Conservation (phyloP, 2,113 vertebrate genomes). For the Heterotis niloticus region DNA sequence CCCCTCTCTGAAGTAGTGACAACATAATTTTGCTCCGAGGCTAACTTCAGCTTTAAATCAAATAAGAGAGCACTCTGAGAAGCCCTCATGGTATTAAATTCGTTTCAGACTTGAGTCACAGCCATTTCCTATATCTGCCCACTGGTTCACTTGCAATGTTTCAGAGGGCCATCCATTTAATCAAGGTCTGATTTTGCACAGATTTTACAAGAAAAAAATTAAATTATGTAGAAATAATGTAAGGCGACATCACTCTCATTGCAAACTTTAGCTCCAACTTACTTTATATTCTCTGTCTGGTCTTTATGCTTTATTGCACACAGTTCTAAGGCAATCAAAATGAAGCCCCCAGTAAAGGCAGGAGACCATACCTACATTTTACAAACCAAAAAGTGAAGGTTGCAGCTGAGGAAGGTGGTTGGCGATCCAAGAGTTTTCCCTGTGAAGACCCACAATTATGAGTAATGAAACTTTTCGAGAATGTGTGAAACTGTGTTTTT, state of each 20-base stretch:
- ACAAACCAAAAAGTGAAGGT: conserved; percentile 7
- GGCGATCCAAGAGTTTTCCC: background rate
- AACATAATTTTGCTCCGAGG: background rate
- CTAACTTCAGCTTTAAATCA: background rate
- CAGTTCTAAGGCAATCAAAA: background rate
- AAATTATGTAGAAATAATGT: conserved; percentile 33
- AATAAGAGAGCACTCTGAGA: background rate
- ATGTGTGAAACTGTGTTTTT: background rate
- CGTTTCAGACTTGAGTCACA: background rate
- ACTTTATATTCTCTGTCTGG: background rate
- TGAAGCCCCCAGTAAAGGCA: conserved; percentile 16
- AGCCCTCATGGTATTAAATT: background rate
- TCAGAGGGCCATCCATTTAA: background rate
- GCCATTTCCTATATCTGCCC: background rate
- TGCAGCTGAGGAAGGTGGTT: background rate
- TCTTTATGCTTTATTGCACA: background rate
- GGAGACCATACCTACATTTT: conserved; percentile 9
- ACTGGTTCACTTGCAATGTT: background rate
- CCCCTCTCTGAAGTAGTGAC: background rate
- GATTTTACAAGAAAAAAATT: conserved; percentile 6
- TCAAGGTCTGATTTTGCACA: background rate
- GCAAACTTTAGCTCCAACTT: background rate
- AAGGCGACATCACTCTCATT: conserved; percentile 31
- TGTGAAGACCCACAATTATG: background rate
- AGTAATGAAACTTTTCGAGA: background rate